Conservation (phyloP, 2,888 invertebrate genomes). For the Coleophora deauratella region DNA sequence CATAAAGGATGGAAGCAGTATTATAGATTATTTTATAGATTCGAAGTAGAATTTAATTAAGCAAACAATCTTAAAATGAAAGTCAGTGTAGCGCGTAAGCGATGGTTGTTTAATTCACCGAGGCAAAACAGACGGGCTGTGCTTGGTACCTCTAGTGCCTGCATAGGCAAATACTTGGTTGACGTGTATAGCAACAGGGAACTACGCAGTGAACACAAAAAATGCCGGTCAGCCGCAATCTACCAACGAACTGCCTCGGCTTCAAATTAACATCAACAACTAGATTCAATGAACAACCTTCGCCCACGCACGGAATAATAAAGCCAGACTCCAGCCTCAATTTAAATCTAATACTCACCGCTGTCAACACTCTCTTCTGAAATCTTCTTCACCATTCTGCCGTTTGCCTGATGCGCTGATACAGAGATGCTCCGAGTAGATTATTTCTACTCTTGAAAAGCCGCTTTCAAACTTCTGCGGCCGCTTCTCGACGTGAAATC, state of each 20-base stretch:
- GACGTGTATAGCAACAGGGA: conserved; percentile 15
- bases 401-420: conserved; percentile 52
- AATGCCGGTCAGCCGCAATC: conserved; percentile 22
- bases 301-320: conserved; percentile 1
- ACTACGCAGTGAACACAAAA: conserved; percentile 31
- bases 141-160: background rate
- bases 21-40: too few relatives aligned
- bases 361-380: conserved; percentile 73
- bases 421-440: conserved; percentile 63
- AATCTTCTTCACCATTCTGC: conserved; percentile 73
- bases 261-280: background rate
- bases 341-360: conserved; percentile 43
- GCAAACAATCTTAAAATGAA: background rate
- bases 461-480: conserved; percentile 72
- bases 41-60: background rate
- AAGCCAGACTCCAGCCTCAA: conserved; percentile 5
- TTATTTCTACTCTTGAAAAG: conserved; percentile 65
- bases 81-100: conserved; percentile 3
- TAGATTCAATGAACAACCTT: background rate
- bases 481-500: conserved; percentile 71
- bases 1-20: too few relatives aligned
- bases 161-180: background rate
- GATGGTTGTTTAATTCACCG: conserved; percentile 6
- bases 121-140: conserved; percentile 2
- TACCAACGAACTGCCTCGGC: conserved; percentile 1